These are phyloP conservation scores for Lipophrys pholis DNA, from an alignment of 2,113 vertebrate species.

Conservation along the genomic window DNA sequence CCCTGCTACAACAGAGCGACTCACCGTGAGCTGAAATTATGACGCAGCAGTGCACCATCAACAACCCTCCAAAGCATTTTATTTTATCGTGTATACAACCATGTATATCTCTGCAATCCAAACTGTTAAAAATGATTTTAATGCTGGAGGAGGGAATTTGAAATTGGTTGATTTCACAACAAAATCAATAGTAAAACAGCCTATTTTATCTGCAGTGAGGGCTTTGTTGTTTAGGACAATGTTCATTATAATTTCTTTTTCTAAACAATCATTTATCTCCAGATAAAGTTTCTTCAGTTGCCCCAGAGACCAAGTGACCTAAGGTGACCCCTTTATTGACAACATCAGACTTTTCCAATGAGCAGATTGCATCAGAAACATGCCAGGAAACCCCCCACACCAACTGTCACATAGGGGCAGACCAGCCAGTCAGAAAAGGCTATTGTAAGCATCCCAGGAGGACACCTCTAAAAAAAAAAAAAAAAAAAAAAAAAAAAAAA, in stretches of 20 bases:
- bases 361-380: too few relatives aligned
- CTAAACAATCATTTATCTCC: background rate
- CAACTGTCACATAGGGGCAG: background rate
- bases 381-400: background rate
- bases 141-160: background rate
- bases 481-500: too few relatives aligned
- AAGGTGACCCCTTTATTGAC: background rate
- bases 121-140: background rate
- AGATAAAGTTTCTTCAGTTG: background rate
- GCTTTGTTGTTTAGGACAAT: background rate
- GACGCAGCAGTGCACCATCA: background rate
- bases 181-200: background rate
- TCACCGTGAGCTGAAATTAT: background rate
- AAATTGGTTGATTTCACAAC: background rate
- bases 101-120: background rate
- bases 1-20: conserved; percentile 12
- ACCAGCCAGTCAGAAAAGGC: background rate
- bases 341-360: background rate
- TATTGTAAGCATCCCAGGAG: background rate
- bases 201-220: background rate
- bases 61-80: background rate
- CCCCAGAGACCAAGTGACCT: background rate
- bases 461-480: too few relatives aligned
- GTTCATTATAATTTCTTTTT: background rate
- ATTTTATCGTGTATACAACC: background rate